Conservation (phyloP, 2,113 vertebrate genomes). For the Panthera uncia region DNA sequence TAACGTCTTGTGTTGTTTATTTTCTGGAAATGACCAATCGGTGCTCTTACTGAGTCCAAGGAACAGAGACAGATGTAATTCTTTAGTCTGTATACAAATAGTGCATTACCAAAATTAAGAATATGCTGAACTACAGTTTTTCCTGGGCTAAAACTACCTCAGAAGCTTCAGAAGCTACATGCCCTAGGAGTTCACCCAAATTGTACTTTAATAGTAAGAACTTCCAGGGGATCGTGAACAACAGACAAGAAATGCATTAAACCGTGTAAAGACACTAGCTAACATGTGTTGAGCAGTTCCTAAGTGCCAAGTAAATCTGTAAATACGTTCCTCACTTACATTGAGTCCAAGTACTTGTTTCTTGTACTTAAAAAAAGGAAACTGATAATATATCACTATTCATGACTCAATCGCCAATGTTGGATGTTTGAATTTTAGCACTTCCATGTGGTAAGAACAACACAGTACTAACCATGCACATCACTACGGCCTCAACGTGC, state of each 20-base stretch:
- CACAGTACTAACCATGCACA: not conserved
- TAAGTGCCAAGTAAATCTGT: not conserved
- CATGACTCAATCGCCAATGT: not conserved
- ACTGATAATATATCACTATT: not conserved
- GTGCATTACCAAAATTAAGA: not conserved
- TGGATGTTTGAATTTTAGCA: not conserved
- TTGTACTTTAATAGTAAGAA: not conserved
- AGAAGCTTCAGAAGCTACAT: not conserved
- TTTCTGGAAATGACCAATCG: slow-evolving; percentile 41
- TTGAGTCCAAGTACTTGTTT: not conserved
- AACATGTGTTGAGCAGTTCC: not conserved
- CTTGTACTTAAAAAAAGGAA: not conserved
- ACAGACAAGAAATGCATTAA: not conserved
- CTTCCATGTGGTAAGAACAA: not conserved
- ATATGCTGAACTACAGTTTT: not conserved
- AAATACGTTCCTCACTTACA: not conserved
- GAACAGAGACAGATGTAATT: not conserved
- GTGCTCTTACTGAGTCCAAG: not conserved
- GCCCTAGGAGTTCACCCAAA: not conserved
- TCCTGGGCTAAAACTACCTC: not conserved
- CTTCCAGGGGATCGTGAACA: not conserved
- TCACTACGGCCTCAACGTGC: not conserved
- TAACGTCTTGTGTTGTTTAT: slow-evolving; percentile 40
- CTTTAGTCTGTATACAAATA: not conserved
- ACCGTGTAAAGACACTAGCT: not conserved